Percentiles rank a stretch among this genome's conserved stretches.
These are phyloP conservation scores for Eupristina koningsbergeri DNA, from an alignment of 1,140 invertebrate genomes.

Conservation along the genomic window DNA sequence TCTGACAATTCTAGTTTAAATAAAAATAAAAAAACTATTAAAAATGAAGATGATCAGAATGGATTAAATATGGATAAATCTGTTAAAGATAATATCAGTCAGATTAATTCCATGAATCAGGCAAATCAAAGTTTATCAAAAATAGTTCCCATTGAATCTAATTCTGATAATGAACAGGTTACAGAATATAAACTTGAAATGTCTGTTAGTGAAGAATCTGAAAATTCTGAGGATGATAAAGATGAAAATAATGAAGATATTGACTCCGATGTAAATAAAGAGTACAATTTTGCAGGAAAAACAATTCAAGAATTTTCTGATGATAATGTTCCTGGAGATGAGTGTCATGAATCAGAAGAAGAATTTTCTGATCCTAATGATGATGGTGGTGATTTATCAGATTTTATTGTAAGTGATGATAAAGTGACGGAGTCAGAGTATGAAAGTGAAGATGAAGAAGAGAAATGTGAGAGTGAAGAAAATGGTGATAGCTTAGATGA, in stretches of 20 bases:
- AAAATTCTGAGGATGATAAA: background rate
- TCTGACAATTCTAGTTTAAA: background rate
- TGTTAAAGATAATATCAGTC: constrained; percentile 13
- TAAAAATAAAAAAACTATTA: background rate
- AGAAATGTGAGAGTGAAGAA: constrained; percentile 33
- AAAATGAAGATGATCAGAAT: background rate
- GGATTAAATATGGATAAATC: background rate
- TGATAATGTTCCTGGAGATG: constrained; percentile 61
- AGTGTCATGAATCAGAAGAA: constrained; percentile 63
- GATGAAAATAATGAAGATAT: constrained; percentile 45
- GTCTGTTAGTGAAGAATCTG: constrained; percentile 25
- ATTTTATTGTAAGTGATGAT: constrained; percentile 62
- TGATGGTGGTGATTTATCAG: constrained; percentile 58
- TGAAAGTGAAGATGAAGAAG: constrained; percentile 25
- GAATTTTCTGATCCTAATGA: constrained; percentile 60
- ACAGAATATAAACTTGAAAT: background rate
- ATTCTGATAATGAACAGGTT: background rate
- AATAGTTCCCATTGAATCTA: background rate
- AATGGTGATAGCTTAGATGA: too few species aligned
- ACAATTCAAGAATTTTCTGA: constrained; percentile 56
- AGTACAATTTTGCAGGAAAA: constrained; percentile 63
- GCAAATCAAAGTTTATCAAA: constrained; percentile 19
- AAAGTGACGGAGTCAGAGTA: constrained; percentile 34
- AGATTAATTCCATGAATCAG: constrained; percentile 19
- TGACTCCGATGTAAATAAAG: constrained; percentile 60